phyloP scores from a whole-genome alignment of 2,113 vertebrate genomes.

The Cariama cristata region DNA sequence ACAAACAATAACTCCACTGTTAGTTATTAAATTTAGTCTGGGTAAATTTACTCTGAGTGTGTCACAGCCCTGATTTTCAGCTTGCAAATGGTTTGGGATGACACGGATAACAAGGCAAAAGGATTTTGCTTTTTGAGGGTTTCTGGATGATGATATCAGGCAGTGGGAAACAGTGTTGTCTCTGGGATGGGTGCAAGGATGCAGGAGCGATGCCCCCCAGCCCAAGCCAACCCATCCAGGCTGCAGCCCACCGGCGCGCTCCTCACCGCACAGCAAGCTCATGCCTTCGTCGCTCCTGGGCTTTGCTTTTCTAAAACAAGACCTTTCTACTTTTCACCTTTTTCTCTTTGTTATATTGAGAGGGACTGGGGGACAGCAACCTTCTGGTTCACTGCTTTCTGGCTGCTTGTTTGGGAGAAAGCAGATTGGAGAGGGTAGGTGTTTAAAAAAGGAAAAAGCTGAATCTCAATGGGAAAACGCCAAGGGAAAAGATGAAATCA shows the following conservation, averaged over 20 bases:
- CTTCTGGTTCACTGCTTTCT: neutral
- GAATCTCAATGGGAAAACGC: neutral
- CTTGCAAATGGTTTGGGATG: neutral
- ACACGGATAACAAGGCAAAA: neutral
- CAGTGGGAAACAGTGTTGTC: neutral
- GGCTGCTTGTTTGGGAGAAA: neutral
- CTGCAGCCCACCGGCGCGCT: accelerated
- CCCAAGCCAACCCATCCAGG: neutral
- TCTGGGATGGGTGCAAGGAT: neutral
- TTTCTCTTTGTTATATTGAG: neutral
- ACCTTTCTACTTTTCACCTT: neutral
- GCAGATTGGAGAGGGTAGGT: neutral
- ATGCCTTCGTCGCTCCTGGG: neutral
- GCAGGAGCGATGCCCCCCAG: accelerated
- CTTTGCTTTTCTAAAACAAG: neutral
- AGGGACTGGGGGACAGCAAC: neutral
- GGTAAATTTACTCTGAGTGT: neutral
- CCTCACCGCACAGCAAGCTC: neutral
- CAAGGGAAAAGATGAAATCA: neutral
- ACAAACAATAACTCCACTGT: neutral
- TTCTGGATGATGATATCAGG: neutral
- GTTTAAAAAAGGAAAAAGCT: neutral
- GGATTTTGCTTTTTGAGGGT: neutral
- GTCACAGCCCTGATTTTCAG: neutral
- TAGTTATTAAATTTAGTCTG: slow-evolving; percentile 20